Evolutionary conservation across 2,888 invertebrate species (phyloP).

Genomic region (Epinotia bilunana): DNA sequence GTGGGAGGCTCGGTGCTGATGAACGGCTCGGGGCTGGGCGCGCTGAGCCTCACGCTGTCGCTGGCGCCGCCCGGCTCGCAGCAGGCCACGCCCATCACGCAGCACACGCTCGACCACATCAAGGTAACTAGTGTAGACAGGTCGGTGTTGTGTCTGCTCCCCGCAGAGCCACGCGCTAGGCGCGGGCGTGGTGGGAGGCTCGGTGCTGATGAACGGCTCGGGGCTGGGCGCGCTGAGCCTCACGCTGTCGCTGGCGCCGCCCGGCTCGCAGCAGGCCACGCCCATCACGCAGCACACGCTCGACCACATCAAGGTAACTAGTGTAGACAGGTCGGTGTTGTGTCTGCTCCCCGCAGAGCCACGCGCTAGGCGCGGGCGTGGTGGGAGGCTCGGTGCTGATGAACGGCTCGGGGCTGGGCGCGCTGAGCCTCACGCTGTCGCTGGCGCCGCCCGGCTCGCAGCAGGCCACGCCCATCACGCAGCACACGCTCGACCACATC

Average conservation of each 20-base stretch:
- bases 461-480: constrained; percentile 89
- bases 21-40: constrained; percentile 82
- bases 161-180: constrained; percentile 62
- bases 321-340: too few relatives aligned
- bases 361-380: constrained; percentile 82
- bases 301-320: constrained; percentile 92
- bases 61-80: constrained; percentile 90
- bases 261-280: constrained; percentile 89
- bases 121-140: too few relatives aligned
- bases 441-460: constrained; percentile 90
- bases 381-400: constrained; percentile 83
- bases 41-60: constrained; percentile 90
- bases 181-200: constrained; percentile 81
- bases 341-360: constrained; percentile 58
- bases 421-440: constrained; percentile 90
- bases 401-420: constrained; percentile 86
- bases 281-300: constrained; percentile 92
- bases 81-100: constrained; percentile 89
- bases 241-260: constrained; percentile 90
- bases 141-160: background rate
- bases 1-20: too few relatives aligned
- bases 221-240: constrained; percentile 87
- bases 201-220: constrained; percentile 84
- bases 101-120: constrained; percentile 94
- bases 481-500: constrained; percentile 94